A percentile compares a stretch with the other conserved stretches of the same genome.
Conservation (phyloP, 2,888 invertebrate species). For the Onthophagus sagittarius region DNA sequence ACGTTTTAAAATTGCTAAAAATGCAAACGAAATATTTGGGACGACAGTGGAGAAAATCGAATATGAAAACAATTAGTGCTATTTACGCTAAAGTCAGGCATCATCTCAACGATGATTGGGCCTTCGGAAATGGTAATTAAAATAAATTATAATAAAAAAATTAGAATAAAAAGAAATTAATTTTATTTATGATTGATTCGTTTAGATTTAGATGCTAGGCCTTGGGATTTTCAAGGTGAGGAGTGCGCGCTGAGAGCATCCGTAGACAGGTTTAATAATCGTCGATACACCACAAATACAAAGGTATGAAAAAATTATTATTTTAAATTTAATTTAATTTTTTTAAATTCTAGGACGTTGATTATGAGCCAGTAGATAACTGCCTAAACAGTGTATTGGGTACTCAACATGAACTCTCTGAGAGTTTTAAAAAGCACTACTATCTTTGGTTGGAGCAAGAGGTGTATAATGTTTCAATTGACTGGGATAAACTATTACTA, state of each 20-base stretch:
- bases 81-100: conserved; percentile 97
- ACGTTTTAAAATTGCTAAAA: conserved; percentile 94
- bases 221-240: conserved; percentile 98
- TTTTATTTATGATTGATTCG: background rate
- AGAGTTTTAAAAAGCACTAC: conserved; percentile 91
- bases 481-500: conserved; percentile 65
- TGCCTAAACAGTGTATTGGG: conserved; percentile 80
- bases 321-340: background rate
- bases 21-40: conserved; percentile 99
- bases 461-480: conserved; percentile 82
- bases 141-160: conserved; percentile 2
- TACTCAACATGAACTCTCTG: conserved; percentile 75
- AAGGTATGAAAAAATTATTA: conserved; percentile 30
- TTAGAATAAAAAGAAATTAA: background rate
- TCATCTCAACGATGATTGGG: conserved; percentile 98
- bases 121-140: conserved; percentile 84
- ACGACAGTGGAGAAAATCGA: conserved; percentile 97
- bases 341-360: conserved; percentile 52
- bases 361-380: conserved; percentile 69
- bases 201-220: conserved; percentile 87
- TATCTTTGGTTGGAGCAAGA: conserved; percentile 95
- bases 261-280: conserved; percentile 93
- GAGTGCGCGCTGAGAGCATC: conserved; percentile 91
- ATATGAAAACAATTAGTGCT: conserved; percentile 99
- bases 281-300: conserved; percentile 63